Conservation (phyloP, 1,140 invertebrate genomes). For the Armadillidium nasatum region DNA sequence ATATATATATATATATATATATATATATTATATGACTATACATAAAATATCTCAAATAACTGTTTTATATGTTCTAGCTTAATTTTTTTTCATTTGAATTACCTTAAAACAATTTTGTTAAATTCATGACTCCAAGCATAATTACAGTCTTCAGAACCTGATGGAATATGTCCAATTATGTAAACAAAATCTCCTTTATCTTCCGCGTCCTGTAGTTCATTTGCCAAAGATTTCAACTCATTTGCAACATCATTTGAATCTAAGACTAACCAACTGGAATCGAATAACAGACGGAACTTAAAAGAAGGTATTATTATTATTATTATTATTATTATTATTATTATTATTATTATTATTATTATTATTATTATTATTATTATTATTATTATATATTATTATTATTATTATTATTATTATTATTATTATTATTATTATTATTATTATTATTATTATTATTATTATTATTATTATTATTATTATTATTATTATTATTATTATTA, state of each 20-base stretch:
- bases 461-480: neutral
- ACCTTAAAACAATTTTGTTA: constrained; percentile 1
- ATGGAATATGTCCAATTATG: neutral
- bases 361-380: neutral
- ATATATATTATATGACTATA: too few relatives aligned
- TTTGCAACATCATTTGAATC: neutral
- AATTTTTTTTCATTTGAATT: neutral
- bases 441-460: constrained; percentile 3
- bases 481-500: neutral
- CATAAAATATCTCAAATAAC: too few relatives aligned
- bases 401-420: neutral
- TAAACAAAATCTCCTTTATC: neutral
- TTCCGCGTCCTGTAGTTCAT: neutral
- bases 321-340: too few relatives aligned
- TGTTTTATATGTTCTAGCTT: too few relatives aligned
- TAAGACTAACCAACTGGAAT: neutral
- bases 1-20: too few relatives aligned
- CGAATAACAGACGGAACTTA: too few relatives aligned
- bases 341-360: too few relatives aligned
- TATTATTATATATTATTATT: neutral
- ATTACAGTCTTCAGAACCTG: neutral
- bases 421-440: constrained; percentile 2
- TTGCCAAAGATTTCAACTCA: neutral
- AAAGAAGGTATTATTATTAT: too few relatives aligned
- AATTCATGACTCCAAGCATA: neutral